Evolutionary conservation across 2,888 invertebrate species (phyloP), one percentile per base, ranked within the genome.

Genomic region (Mesorhabditis spiculigera): DNA sequence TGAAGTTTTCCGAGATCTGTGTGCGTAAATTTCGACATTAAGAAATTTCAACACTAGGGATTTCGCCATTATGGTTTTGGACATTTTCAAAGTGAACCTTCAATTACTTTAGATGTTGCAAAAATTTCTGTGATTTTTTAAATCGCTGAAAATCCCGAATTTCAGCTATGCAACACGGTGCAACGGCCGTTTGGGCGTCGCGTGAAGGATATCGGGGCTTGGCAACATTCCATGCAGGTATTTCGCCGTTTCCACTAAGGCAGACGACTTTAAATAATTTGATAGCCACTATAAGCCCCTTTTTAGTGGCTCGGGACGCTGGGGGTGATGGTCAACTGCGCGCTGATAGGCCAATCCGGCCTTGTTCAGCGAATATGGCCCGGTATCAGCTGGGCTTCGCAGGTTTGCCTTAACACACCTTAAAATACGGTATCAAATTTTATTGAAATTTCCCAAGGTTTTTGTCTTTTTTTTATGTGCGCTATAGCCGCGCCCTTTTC

Each of bases 241-340:
- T 65, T n/a, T 13, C 8, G 66, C 65, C 4, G 28, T 10, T 62
- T 42, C 4, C 62, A 62, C 10, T 10, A 28, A 43, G 10, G 10
- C 43, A 65, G 13, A 65, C 10, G 58, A 13, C 42, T 65, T 43
- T 43, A 13, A 13, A 65, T 13, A 65, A 13, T 65, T 43, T 13
- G 4, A 10, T 8, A 10, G 10, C 10, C 5, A n/a, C 10, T 16
- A 63, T n/a, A 63, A 63, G 4, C 41, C 16, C 10, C 41, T 45
- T 45, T 75, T 90, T 93, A 95, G 86, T 90, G 93, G 69, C 92
- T 96, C 90, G 93, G 95, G 45, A 90, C 93, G 41, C 91, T 94
- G 67, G 94, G 95, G 0, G 94, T 96, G 63, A 89, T 95, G 78
- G 95, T 95, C 13, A 96, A 96, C 89, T 95, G 95, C 87, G 94